phyloP scores from a whole-genome alignment of 2,888 invertebrate genomes.

The Anthrax anthrax region DNA sequence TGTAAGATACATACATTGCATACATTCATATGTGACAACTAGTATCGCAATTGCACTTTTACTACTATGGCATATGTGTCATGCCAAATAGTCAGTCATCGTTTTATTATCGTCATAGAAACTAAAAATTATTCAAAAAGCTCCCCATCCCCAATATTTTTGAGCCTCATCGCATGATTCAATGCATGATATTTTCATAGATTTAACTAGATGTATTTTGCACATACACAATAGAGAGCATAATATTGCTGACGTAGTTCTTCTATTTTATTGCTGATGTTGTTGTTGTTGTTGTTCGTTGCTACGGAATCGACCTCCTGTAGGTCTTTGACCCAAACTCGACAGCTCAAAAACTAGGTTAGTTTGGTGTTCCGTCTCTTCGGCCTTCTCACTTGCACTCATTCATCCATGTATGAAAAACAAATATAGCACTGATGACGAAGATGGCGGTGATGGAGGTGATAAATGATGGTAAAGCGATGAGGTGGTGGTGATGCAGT shows the following conservation, averaged over 20 bases:
- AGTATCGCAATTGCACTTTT: too few relatives aligned
- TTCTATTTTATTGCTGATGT: constrained; percentile 21
- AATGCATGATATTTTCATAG: background rate
- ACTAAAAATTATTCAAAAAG: background rate
- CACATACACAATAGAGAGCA: background rate
- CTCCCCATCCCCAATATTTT: background rate
- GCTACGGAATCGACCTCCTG: constrained; percentile 29
- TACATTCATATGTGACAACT: too few relatives aligned
- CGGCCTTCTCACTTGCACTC: background rate
- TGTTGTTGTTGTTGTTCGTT: constrained; percentile 22
- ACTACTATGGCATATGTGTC: too few relatives aligned
- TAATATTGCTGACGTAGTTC: background rate
- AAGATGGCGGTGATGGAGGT: background rate
- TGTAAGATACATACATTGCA: too few relatives aligned
- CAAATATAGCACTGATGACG: background rate
- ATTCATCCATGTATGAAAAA: background rate
- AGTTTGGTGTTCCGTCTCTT: constrained; percentile 8
- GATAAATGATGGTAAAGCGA: background rate
- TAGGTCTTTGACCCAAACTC: constrained; percentile 32
- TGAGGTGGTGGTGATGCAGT: background rate
- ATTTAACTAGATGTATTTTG: background rate
- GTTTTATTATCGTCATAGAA: too few relatives aligned
- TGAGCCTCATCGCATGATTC: too few relatives aligned
- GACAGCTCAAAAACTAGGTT: constrained; percentile 9
- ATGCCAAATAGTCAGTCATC: too few relatives aligned